Conservation (phyloP, 1,140 invertebrate genomes). For the Sminthurides bifidus region DNA sequence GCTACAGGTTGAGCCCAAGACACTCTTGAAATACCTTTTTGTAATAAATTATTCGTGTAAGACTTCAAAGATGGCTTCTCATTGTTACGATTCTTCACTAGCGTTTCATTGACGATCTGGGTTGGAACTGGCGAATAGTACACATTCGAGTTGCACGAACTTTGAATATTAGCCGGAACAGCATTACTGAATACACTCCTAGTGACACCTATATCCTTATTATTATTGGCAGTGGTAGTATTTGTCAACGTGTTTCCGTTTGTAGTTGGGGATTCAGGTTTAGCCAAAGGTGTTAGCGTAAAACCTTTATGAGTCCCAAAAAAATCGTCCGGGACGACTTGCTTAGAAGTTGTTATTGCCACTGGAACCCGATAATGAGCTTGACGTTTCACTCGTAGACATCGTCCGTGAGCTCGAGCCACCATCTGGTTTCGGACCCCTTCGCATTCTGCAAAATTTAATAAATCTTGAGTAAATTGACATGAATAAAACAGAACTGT, state of each 20-base stretch:
- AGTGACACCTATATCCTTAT: too few species aligned
- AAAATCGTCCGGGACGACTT: constrained; percentile 46
- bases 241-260: constrained; percentile 41
- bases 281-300: constrained; percentile 42
- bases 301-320: constrained; percentile 78
- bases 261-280: constrained; percentile 35
- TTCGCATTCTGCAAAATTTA: not conserved
- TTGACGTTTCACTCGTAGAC: too few species aligned
- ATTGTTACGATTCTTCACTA: constrained; percentile 13
- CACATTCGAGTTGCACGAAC: constrained; percentile 17
- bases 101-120: constrained; percentile 10
- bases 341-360: constrained; percentile 32
- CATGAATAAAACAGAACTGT: not conserved
- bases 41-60: constrained; percentile 14
- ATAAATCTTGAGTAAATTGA: not conserved
- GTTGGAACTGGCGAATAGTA: constrained; percentile 22
- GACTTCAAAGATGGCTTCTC: constrained; percentile 9
- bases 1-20: constrained; percentile 30
- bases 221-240: constrained; percentile 30
- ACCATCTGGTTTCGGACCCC: not conserved
- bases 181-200: too few species aligned
- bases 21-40: constrained; percentile 21
- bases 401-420: not conserved
- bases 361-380: constrained; percentile 35
- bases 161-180: too few species aligned